These are phyloP conservation scores for Galeruca laticollis DNA, from an alignment of 2,888 invertebrate genomes.

Conservation along the genomic window DNA sequence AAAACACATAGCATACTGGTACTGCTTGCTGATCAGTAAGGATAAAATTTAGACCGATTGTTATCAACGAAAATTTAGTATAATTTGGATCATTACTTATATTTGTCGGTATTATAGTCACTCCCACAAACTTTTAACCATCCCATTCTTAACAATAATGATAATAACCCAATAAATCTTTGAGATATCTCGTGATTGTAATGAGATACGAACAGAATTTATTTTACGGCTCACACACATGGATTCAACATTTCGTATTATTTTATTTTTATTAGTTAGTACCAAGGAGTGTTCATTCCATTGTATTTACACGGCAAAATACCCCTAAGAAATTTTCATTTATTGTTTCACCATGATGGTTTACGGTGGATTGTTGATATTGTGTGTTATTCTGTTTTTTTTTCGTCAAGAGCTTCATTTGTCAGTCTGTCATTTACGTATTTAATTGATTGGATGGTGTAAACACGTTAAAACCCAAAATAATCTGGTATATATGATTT, in stretches of 20 bases:
- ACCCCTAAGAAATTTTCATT: constrained; percentile 24
- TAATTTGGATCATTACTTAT: no score
- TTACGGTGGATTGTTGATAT: constrained; percentile 1
- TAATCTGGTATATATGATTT: no score
- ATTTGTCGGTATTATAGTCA: background rate
- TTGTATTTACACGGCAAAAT: constrained; percentile 21
- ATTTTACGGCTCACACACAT: constrained; percentile 33
- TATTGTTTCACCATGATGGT: constrained; percentile 24
- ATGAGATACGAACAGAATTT: constrained; percentile 36
- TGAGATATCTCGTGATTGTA: constrained; percentile 22
- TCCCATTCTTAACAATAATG: constrained; percentile 16
- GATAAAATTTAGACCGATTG: no score
- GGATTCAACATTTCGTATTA: constrained; percentile 33
- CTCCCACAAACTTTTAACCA: background rate
- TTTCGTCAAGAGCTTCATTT: background rate
- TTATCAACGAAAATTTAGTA: no score
- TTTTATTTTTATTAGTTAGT: constrained; percentile 27
- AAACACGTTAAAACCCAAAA: no score
- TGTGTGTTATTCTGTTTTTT: background rate
- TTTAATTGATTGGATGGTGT: no score
- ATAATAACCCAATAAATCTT: constrained; percentile 32
- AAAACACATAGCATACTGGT: no score
- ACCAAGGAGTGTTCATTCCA: constrained; percentile 33
- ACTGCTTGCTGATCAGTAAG: no score
- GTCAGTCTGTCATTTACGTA: background rate